Evolutionary conservation across 1,140 invertebrate genomes (phyloP), one percentile per base, ranked within the genome.

Genomic region (Pantala flavescens): DNA sequence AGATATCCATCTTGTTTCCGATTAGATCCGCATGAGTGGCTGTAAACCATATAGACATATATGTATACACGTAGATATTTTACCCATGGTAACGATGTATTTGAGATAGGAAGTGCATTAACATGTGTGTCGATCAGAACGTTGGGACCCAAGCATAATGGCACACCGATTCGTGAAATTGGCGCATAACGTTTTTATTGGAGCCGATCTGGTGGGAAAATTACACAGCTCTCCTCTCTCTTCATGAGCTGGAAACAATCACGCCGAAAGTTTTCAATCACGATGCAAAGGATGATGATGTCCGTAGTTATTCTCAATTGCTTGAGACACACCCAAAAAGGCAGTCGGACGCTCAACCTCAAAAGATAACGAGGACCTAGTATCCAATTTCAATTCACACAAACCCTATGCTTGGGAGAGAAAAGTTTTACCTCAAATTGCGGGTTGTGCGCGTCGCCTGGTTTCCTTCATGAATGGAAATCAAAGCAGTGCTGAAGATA

Each of bases 311-410:
- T 63, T 21, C 49, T 14, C 49, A 63, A 63, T 63, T 63, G 49
- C 49, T 19, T 16, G 5, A 21, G 49, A 63, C 49, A 63, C 49
- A 16, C 49, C 49, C 14, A 63, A 63, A 63, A 16, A 21, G 49
- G 14, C 16, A 3, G 49, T 21, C 16, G 3, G 49, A 63, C 12
- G 49, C 16, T 21, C 49, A 21, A 63, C 49, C 14, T 63, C 49
- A 63, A 63, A 63, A 63, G 49, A 12, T 63, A 63, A 63, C 49
- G 49, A 63, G 49, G 12, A 63, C 3, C 49, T 16, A 63, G 49
- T 63, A 63, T 63, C 49, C 49, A 63, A 63, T 63, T 63, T 63
- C 49, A 63, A 63, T 63, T 63, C 49, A 63, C n/a, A 63, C 49
- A 63, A 63, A 16, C n/a, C 49, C 49, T 63, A 16, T 21, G 16